Percentiles rank a stretch among this genome's conserved stretches.
phyloP scores from a whole-genome alignment of 2,888 invertebrate genomes.

The Leptinotarsa juncta region DNA sequence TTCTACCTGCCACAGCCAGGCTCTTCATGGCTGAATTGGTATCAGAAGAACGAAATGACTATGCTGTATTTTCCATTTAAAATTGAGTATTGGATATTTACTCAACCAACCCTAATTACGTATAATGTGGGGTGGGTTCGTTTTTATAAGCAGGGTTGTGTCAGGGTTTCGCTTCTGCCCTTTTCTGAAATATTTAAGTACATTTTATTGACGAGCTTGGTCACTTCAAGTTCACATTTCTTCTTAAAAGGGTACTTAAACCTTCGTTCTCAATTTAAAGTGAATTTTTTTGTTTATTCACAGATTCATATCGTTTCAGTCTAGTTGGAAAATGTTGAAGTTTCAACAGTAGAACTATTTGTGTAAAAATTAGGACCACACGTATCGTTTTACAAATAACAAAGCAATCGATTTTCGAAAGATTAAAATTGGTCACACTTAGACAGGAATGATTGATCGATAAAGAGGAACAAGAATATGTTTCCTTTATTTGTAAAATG shows the following conservation, averaged over 20 bases:
- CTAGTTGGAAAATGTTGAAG: background rate
- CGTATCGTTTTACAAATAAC: slow-evolving; percentile 1
- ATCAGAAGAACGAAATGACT: slow-evolving; percentile 4
- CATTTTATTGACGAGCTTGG: slow-evolving; percentile 1
- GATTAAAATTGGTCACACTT: background rate
- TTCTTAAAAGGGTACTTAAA: background rate
- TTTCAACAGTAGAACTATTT: background rate
- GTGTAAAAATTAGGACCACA: background rate
- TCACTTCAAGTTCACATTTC: slow-evolving; percentile 1
- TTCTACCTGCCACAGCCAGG: slow-evolving; percentile 12
- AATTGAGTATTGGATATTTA: slow-evolving; percentile 16
- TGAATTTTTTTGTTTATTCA: background rate
- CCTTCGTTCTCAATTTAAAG: background rate
- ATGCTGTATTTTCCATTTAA: slow-evolving; percentile 4
- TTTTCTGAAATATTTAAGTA: background rate
- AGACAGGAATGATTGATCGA: background rate
- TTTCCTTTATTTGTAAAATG: too few species aligned
- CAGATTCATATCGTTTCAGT: background rate
- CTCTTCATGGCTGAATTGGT: slow-evolving; percentile 17
- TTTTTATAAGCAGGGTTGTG: background rate
- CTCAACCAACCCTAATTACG: slow-evolving; percentile 5
- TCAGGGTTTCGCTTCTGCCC: background rate
- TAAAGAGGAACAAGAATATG: background rate
- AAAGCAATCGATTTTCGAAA: background rate
- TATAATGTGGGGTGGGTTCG: slow-evolving; percentile 8